A percentile compares a stretch with the other conserved stretches of the same genome.
phyloP scores from a whole-genome alignment of 2,888 invertebrate species.

The Drosophila leonis region DNA sequence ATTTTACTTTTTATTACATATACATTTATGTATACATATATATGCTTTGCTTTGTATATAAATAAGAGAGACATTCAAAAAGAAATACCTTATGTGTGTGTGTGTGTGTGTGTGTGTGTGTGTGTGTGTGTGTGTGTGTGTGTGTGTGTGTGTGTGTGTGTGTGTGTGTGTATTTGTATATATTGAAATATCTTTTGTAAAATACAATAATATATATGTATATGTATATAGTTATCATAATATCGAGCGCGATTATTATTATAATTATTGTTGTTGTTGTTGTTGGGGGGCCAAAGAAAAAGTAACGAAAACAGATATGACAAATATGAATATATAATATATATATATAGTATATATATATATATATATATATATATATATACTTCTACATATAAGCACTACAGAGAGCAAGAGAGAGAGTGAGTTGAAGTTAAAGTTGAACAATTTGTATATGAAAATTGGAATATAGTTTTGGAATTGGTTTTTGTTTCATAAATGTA shows the following conservation, averaged over 20 bases:
- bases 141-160: conserved; percentile 12
- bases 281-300: not conserved
- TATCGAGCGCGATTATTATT: conserved; percentile 31
- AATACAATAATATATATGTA: conserved; percentile 42
- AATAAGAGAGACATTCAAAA: conserved; percentile 57
- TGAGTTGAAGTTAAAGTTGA: conserved; percentile 10
- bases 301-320: not conserved
- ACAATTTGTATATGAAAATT: conserved; percentile 30
- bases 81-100: conserved; percentile 49
- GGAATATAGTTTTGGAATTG: conserved; percentile 24
- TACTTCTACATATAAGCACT: conserved; percentile 56
- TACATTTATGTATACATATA: conserved; percentile 24
- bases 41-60: conserved; percentile 41
- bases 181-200: conserved; percentile 34
- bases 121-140: not conserved
- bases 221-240: conserved; percentile 17
- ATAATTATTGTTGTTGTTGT: conserved; percentile 27
- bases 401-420: conserved; percentile 5
- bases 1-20: conserved; percentile 31
- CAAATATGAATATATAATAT: conserved; percentile 5
- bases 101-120: conserved; percentile 17
- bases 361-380: conserved; percentile 19
- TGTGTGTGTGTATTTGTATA: conserved; percentile 40
- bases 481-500: not conserved
- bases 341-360: not conserved